phyloP scores from a whole-genome alignment of 1,140 invertebrate genomes.

The Rhagoletis pomonella region DNA sequence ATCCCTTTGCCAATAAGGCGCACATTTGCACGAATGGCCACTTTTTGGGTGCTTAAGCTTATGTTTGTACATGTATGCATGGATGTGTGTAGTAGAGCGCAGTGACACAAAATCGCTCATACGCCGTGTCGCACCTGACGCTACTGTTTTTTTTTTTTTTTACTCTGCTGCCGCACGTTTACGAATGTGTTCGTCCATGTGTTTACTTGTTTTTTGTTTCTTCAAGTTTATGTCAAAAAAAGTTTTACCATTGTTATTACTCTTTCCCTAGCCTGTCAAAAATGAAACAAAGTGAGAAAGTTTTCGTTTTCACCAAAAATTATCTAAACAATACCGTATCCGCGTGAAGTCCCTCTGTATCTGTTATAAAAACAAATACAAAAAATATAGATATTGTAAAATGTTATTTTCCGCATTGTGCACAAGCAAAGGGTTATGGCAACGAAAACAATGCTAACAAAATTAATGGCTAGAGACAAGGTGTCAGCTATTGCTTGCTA shows the following conservation, averaged over 20 bases:
- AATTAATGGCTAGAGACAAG: no score
- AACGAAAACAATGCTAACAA: no score
- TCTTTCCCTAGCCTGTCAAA: background rate
- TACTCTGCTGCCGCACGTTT: background rate
- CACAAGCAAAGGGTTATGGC: no score
- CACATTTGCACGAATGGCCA: background rate
- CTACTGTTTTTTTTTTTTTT: background rate
- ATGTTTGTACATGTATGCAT: background rate
- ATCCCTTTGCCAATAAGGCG: background rate
- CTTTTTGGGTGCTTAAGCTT: background rate
- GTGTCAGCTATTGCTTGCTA: no score
- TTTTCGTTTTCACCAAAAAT: background rate
- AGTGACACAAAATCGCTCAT: background rate
- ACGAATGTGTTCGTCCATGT: no score
- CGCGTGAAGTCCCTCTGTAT: background rate
- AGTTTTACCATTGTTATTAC: background rate
- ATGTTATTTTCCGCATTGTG: no score
- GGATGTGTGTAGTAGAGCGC: no score
- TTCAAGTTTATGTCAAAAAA: background rate
- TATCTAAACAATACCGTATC: background rate
- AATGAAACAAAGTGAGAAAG: background rate
- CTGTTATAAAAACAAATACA: no score
- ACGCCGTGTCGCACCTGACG: constrained; percentile 38
- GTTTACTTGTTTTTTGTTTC: background rate
- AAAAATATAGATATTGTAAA: no score